Evolutionary conservation across 2,888 invertebrate genomes (phyloP).

Genomic region (Prosapia bicincta): DNA sequence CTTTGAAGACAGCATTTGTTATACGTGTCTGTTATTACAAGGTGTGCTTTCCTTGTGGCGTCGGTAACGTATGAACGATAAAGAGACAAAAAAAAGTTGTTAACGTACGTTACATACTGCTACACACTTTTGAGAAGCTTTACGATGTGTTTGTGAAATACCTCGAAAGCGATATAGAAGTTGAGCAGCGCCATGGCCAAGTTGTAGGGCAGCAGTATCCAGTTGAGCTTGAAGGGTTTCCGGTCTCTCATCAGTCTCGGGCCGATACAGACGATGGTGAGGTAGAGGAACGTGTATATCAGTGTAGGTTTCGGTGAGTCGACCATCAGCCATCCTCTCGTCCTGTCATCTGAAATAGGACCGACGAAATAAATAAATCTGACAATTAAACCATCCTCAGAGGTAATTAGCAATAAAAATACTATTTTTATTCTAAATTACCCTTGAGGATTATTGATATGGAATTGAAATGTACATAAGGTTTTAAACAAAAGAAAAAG

Average conservation of each 20-base stretch:
- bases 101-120: too few species aligned
- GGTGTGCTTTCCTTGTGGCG: too few species aligned
- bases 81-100: too few species aligned
- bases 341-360: slow-evolving; percentile 64
- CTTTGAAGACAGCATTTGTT: too few species aligned
- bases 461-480: too few species aligned
- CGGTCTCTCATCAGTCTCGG: slow-evolving; percentile 78
- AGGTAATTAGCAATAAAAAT: background rate
- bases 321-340: slow-evolving; percentile 81
- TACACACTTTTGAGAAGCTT: too few species aligned
- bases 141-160: too few species aligned
- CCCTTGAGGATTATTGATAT: background rate
- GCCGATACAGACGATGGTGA: slow-evolving; percentile 73
- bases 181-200: slow-evolving; percentile 78
- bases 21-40: too few species aligned
- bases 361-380: too few species aligned
- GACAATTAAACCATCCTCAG: background rate
- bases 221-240: slow-evolving; percentile 69
- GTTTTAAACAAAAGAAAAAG: slow-evolving; percentile 4
- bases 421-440: too few species aligned
- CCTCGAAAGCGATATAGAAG: slow-evolving; percentile 77
- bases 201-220: slow-evolving; percentile 80
- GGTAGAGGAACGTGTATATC: slow-evolving; percentile 65
- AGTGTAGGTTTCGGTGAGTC: slow-evolving; percentile 75
- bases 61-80: too few species aligned